Conservation (phyloP, 2,888 invertebrate species). For the Lordiphosa fenestrarum region DNA sequence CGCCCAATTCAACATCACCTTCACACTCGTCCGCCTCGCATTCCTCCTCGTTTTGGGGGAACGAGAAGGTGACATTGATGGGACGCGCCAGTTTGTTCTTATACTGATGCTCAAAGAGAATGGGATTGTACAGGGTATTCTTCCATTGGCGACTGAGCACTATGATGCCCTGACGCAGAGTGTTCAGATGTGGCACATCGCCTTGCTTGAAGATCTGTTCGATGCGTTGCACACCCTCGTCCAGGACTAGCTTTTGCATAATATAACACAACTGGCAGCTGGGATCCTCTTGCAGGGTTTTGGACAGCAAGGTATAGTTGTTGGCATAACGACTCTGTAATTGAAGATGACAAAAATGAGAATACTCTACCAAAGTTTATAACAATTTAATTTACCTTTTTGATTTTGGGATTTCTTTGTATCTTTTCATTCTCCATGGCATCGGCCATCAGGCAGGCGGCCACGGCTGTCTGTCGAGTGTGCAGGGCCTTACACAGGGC, state of each 20-base stretch:
- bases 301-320: constrained; percentile 91
- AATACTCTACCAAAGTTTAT: too few relatives aligned
- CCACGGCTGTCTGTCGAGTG: constrained; percentile 90
- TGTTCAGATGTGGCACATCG: constrained; percentile 92
- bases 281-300: constrained; percentile 96
- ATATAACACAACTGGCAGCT: constrained; percentile 96
- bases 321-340: constrained; percentile 91
- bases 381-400: constrained; percentile 64
- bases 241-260: constrained; percentile 90
- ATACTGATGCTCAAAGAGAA: constrained; percentile 93
- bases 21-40: constrained; percentile 80
- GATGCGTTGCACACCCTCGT: constrained; percentile 88
- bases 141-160: constrained; percentile 98
- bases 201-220: constrained; percentile 91
- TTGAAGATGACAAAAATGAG: too few relatives aligned
- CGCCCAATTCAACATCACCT: constrained; percentile 76
- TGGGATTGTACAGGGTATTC: constrained; percentile 95
- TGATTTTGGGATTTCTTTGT: constrained; percentile 79
- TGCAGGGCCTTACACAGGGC: constrained; percentile 90
- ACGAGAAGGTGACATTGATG: constrained; percentile 93
- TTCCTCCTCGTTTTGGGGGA: constrained; percentile 89
- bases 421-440: constrained; percentile 93
- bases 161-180: constrained; percentile 96
- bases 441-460: constrained; percentile 97
- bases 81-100: constrained; percentile 91